phyloP scores from a whole-genome alignment of 2,113 vertebrate genomes.

The Colinus virginianus region DNA sequence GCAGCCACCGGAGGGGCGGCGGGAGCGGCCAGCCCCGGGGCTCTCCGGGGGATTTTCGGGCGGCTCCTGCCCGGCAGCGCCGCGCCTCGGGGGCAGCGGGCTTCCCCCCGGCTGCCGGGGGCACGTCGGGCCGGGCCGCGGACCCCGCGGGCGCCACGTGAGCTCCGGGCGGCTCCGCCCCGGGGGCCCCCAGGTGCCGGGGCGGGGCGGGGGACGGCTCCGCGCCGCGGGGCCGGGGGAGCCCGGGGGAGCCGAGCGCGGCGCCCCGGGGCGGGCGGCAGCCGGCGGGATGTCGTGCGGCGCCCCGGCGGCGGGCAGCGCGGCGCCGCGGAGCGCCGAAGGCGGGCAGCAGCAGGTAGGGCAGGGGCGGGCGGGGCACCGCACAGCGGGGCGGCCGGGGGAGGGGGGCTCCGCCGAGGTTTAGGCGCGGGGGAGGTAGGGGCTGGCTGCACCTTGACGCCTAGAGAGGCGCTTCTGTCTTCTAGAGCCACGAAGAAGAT shows the following conservation, averaged over 20 bases:
- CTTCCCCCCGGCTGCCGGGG: background rate
- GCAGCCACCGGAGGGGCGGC: background rate
- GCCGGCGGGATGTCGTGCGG: slow-evolving; percentile 72
- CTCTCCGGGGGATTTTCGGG: slow-evolving; percentile 18
- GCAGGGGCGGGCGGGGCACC: too few species aligned
- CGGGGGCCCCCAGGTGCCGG: background rate
- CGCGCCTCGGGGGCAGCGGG: background rate
- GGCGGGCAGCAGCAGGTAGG: slow-evolving; percentile 64
- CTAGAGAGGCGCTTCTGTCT: background rate
- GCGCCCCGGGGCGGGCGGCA: background rate
- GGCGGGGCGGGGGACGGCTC: background rate
- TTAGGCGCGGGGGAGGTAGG: background rate
- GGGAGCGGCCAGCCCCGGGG: background rate
- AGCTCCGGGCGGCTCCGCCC: background rate
- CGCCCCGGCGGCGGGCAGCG: slow-evolving; percentile 36
- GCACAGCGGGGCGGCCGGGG: background rate
- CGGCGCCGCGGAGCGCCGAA: slow-evolving; percentile 53
- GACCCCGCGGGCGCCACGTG: background rate
- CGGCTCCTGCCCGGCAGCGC: slow-evolving; percentile 22
- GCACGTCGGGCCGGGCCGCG: background rate
- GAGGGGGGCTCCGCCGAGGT: background rate
- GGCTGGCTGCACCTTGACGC: background rate
- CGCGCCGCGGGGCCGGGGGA: background rate
- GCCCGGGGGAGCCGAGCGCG: background rate
- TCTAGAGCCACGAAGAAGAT: slow-evolving; percentile 84